Conservation (phyloP, 2,113 vertebrate species). For the Halichoerus grypus region DNA sequence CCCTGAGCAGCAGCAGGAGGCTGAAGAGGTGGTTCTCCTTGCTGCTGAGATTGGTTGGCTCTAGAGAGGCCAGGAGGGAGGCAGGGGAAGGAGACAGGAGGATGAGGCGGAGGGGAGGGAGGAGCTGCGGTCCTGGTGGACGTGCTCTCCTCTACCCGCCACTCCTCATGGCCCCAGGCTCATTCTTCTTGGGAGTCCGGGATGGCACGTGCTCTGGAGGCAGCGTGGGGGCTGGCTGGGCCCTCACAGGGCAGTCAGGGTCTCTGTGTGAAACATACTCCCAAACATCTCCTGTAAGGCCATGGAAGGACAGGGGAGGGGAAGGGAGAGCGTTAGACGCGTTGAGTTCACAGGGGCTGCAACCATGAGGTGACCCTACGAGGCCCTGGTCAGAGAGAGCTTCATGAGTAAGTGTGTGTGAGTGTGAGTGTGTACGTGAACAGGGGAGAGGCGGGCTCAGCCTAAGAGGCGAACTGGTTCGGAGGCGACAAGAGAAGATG, state of each 20-base stretch:
- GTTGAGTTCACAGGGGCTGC: neutral
- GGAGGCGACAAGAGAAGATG: neutral
- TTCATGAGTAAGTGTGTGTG: neutral
- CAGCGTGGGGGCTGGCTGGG: neutral
- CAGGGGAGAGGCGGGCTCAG: neutral
- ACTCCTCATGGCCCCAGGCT: neutral
- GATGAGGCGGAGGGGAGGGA: neutral
- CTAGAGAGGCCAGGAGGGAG: neutral
- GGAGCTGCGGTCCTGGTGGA: neutral
- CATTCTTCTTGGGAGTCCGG: neutral
- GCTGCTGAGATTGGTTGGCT: neutral
- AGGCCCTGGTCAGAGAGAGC: neutral
- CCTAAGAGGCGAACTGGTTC: neutral
- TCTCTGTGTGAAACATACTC: conserved; percentile 90
- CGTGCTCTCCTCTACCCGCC: neutral
- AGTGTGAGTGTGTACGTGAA: neutral
- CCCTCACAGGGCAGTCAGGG: conserved; percentile 88
- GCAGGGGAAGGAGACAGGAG: neutral
- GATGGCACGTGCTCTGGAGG: neutral
- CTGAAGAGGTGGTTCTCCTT: neutral
- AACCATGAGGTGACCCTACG: neutral
- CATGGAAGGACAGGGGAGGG: neutral
- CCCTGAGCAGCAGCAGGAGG: neutral
- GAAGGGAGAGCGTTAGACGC: neutral
- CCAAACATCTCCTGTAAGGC: conserved; percentile 90